These are phyloP conservation scores for Lasioglossum albipes DNA, from an alignment of 1,140 invertebrate species.

Conservation along the genomic window DNA sequence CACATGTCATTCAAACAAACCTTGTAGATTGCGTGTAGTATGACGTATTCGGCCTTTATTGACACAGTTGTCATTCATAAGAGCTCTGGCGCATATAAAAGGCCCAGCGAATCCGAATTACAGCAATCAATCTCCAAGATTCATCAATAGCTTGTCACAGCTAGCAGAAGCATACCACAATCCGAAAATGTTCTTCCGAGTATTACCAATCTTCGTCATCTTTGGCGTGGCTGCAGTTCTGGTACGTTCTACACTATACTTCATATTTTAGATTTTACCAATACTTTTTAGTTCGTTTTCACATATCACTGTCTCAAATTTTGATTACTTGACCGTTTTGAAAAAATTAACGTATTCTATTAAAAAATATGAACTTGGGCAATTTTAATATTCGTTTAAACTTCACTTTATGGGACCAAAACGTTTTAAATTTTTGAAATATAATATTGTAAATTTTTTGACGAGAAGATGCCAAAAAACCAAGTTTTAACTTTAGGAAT, in stretches of 20 bases:
- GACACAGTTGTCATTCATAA: constrained; percentile 19
- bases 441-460: too few species aligned
- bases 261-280: neutral
- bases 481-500: too few species aligned
- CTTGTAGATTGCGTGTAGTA: neutral
- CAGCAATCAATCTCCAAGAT: neutral
- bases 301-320: neutral
- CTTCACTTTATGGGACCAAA: too few species aligned
- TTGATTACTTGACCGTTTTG: neutral
- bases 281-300: neutral
- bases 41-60: neutral
- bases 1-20: neutral
- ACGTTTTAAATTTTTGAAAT: too few species aligned
- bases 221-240: neutral
- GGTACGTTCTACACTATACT: neutral
- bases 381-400: too few species aligned
- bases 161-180: neutral
- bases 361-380: neutral
- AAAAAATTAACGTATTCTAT: neutral
- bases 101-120: neutral
- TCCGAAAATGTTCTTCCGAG: neutral
- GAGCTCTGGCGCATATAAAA: constrained; percentile 7
- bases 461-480: too few species aligned
- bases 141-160: neutral
- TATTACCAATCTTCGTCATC: constrained; percentile 6